phyloP scores from a whole-genome alignment of 2,113 vertebrate species.

The Corythoichthys haematopterus region DNA sequence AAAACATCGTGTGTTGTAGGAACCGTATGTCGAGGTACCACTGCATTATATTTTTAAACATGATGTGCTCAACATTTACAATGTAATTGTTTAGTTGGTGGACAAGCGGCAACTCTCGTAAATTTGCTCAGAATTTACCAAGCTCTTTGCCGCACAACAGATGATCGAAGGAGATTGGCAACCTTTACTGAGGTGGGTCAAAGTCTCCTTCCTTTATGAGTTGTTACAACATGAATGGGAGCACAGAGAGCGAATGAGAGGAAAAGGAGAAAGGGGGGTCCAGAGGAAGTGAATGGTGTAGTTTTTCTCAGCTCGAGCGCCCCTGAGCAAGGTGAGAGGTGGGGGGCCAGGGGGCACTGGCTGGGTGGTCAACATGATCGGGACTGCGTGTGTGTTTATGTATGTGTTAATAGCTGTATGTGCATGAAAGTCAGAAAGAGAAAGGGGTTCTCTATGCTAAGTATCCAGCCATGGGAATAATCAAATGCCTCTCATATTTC shows the following conservation, averaged over 20 bases:
- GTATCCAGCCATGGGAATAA: conserved; percentile 46
- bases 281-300: conserved; percentile 69
- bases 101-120: conserved; percentile 13
- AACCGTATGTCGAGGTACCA: too few species aligned
- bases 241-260: conserved; percentile 46
- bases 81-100: conserved; percentile 32
- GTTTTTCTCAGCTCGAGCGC: conserved; percentile 64
- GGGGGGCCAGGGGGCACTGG: conserved; percentile 57
- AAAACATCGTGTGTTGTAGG: too few species aligned
- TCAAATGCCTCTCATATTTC: conserved; percentile 52
- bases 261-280: conserved; percentile 17
- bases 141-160: conserved; percentile 31
- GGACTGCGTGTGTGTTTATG: conserved; percentile 50
- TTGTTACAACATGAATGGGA: conserved; percentile 74
- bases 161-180: conserved; percentile 44
- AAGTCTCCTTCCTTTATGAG: conserved; percentile 76
- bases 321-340: conserved; percentile 64
- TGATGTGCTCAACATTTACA: conserved; percentile 22
- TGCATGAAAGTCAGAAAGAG: conserved; percentile 37
- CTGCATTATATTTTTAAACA: too few species aligned
- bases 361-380: conserved; percentile 68
- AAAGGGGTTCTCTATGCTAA: conserved; percentile 40
- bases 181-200: conserved; percentile 66
- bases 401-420: conserved; percentile 53
- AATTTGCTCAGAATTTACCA: conserved; percentile 28